Base-by-base conservation (phyloP, 2,113 vertebrate species). In the Neodon shergylaensis region DNA sequence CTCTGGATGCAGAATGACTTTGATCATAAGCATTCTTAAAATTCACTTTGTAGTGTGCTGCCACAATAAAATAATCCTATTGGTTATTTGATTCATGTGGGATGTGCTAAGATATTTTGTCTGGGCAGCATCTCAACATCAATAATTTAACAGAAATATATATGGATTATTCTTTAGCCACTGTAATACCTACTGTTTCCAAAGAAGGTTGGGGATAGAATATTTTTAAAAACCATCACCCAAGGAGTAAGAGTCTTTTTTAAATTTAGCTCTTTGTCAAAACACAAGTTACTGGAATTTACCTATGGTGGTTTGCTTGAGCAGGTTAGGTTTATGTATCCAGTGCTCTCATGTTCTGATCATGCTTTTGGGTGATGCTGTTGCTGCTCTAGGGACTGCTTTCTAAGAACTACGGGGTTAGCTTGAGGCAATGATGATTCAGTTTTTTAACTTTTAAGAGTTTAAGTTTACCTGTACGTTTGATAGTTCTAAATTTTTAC, bases 401-500 rank as follows among this genome's bases (percentile, higher is more conserved):
- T 5, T 70, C 52, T 83, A 24, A 88, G 65, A 63, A 91, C 8
- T 39, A 31, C 74, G 65, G 33, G 44, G 3, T 77, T 76, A 91
- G 12, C 13, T 31, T 76, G 17, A 95, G 88, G 54, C 5, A 52
- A 39, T 68, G 17, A 28, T 47, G 24, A 73, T 33, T 79, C 14
- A 44, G 26, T 21, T 73, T 73, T 52, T 83, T 28, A 66, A 95
- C 33, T 90, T 90, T 61, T 61, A 63, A 92, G 83, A 65, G 13
- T 90, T 94, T 89, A 79, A 52, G 4, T 44, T 76, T 76, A 44
- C 39, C 10, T 76, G 39, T 83, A 36, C 1, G 86, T 91, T 91
- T 90, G 33, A 82, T 92, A 70, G 68, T 14, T 82, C 73, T 74
- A 81, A 8, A 39, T 88, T 28, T 31, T 93, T 96, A 77, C 65